Conservation (phyloP, 53 echinoderm and acorn worm genomes). For the Holothuria leucospilota region DNA sequence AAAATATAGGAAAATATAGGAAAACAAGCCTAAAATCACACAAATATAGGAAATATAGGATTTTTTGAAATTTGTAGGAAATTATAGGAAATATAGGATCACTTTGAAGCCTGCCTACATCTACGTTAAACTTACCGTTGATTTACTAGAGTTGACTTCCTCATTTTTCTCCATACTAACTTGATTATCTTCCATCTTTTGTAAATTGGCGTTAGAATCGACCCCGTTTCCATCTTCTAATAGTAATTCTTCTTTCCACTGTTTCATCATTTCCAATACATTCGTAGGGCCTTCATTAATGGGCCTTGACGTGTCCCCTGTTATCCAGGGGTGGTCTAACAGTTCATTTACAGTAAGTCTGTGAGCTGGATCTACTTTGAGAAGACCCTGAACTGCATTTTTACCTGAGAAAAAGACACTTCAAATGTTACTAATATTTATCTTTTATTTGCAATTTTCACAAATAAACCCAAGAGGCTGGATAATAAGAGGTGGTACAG, state of each 20-base stretch:
- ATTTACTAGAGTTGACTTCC: slow-evolving; percentile 18
- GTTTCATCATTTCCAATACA: slow-evolving; percentile 99
- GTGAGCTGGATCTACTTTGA: slow-evolving; percentile 95
- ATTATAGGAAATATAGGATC: too few species aligned
- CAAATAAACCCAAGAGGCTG: too few species aligned
- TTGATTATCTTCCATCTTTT: slow-evolving; percentile 26
- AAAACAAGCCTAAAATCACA: too few species aligned
- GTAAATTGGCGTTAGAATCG: slow-evolving; percentile 61
- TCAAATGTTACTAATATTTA: too few species aligned
- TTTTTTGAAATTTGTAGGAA: too few species aligned
- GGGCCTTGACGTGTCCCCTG: slow-evolving; percentile 78
- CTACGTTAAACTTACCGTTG: slow-evolving; percentile 12
- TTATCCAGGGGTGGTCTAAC: slow-evolving; percentile 96
- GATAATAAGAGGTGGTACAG: too few species aligned
- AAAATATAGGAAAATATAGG: too few species aligned
- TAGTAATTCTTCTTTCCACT: slow-evolving; percentile 88
- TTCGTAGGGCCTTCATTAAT: slow-evolving; percentile 86
- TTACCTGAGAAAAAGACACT: slow-evolving; percentile 67
- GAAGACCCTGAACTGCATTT: slow-evolving; percentile 90
- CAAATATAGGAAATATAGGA: too few species aligned
- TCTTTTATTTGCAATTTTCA: too few species aligned
- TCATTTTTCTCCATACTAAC: too few species aligned
- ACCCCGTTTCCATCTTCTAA: slow-evolving; percentile 75
- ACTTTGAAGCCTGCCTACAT: too few species aligned
- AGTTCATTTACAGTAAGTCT: slow-evolving; percentile 94